These are phyloP conservation scores for Pholis gunnellus DNA, from an alignment of 2,113 vertebrate genomes.

Conservation along the genomic window DNA sequence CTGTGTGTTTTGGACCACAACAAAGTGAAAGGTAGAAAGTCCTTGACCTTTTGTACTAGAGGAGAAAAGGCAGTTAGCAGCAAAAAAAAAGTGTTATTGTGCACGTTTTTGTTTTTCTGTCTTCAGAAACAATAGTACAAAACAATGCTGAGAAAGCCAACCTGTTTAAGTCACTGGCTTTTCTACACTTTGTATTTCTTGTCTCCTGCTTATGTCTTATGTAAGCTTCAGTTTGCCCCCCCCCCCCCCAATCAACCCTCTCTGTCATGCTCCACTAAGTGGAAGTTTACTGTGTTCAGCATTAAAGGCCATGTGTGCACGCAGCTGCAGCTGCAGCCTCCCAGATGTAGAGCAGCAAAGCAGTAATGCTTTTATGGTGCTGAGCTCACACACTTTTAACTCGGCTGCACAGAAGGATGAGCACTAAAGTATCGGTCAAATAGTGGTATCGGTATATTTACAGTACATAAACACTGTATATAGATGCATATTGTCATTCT, in stretches of 20 bases:
- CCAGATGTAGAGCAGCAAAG: slow-evolving; percentile 65
- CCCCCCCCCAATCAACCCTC: not conserved
- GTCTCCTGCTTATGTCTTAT: slow-evolving; percentile 63
- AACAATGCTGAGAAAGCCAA: not conserved
- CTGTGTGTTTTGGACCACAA: slow-evolving; percentile 60
- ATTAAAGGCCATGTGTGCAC: slow-evolving; percentile 68
- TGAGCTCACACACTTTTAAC: slow-evolving; percentile 37
- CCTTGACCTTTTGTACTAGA: slow-evolving; percentile 49
- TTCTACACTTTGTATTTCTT: slow-evolving; percentile 20
- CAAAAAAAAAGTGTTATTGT: slow-evolving; percentile 3
- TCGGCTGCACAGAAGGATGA: slow-evolving; percentile 28
- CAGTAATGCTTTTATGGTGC: slow-evolving; percentile 60
- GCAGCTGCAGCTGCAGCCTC: slow-evolving; percentile 72
- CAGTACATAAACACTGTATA: not conserved
- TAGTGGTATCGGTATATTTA: not conserved
- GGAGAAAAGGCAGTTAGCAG: not conserved
- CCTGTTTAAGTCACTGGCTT: slow-evolving; percentile 18
- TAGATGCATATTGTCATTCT: not conserved
- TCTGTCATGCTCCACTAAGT: slow-evolving; percentile 76
- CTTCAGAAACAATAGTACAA: not conserved
- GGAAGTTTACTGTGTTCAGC: slow-evolving; percentile 70
- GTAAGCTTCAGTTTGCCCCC: slow-evolving; percentile 62
- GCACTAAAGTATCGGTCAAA: not conserved
- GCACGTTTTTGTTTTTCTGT: not conserved
- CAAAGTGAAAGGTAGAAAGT: slow-evolving; percentile 54